Percentiles rank a stretch among this genome's conserved stretches.
Evolutionary conservation across 1,140 invertebrate species (phyloP).

Genomic region (Telenomus remus): DNA sequence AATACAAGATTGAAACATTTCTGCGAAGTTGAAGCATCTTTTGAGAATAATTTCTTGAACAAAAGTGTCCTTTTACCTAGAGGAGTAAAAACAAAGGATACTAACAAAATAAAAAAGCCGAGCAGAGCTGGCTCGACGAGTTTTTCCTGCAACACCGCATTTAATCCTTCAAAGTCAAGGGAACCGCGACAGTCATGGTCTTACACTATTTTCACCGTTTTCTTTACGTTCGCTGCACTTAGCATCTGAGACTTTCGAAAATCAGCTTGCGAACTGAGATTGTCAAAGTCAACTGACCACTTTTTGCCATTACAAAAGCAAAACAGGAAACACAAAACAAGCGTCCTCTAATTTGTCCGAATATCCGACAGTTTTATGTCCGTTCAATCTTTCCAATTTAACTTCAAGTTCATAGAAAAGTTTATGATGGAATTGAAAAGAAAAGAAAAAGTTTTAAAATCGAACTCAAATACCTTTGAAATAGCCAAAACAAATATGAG

Average conservation of each 20-base stretch:
- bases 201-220: slow-evolving; percentile 26
- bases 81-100: slow-evolving; percentile 23
- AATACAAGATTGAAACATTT: slow-evolving; percentile 8
- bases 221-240: slow-evolving; percentile 10
- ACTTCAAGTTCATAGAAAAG: too few species aligned
- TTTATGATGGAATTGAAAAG: too few species aligned
- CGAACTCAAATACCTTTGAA: background rate
- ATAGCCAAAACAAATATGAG: slow-evolving; percentile 1
- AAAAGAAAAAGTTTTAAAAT: background rate
- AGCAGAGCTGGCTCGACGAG: slow-evolving; percentile 21
- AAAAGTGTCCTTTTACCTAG: slow-evolving; percentile 26
- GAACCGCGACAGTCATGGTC: slow-evolving; percentile 22
- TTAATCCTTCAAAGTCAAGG: slow-evolving; percentile 40
- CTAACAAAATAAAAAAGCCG: slow-evolving; percentile 5
- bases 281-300: slow-evolving; percentile 14
- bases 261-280: slow-evolving; percentile 20
- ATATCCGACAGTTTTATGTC: too few species aligned
- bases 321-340: too few species aligned
- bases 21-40: slow-evolving; percentile 9
- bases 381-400: too few species aligned
- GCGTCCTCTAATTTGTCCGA: too few species aligned
- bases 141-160: slow-evolving; percentile 22
- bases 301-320: slow-evolving; percentile 1
- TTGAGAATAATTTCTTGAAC: slow-evolving; percentile 32
- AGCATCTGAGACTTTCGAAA: slow-evolving; percentile 22